Evolutionary conservation across 2,888 invertebrate genomes (phyloP).

Genomic region (Lithophane leautieri): DNA sequence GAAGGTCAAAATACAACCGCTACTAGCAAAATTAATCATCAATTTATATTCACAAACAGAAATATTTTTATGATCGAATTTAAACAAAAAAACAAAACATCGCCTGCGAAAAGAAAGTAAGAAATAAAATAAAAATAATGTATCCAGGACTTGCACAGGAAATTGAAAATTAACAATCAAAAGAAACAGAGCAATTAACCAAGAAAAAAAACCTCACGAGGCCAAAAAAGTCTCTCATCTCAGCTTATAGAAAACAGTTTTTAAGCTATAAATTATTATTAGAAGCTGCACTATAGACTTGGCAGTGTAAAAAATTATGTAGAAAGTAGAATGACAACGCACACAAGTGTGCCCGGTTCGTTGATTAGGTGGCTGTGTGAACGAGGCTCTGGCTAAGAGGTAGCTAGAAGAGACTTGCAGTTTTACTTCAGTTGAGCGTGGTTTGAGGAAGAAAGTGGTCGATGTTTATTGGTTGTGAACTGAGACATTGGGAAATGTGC

Average conservation of each 20-base stretch:
- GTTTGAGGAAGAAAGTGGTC: background rate
- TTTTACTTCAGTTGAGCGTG: background rate
- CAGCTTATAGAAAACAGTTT: conserved; percentile 16
- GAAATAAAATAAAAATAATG: background rate
- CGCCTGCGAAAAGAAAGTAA: background rate
- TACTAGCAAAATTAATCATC: conserved; percentile 42
- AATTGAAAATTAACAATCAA: background rate
- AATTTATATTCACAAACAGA: conserved; percentile 24
- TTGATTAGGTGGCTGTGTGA: conserved; percentile 78
- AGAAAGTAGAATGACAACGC: conserved; percentile 88
- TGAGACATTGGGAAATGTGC: background rate
- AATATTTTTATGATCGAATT: conserved; percentile 4
- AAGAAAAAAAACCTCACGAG: background rate
- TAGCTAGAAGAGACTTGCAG: conserved; percentile 41
- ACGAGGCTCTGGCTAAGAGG: conserved; percentile 45
- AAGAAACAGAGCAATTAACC: background rate
- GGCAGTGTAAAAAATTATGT: conserved; percentile 84
- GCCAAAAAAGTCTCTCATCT: background rate
- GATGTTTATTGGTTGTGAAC: background rate
- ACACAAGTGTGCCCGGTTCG: conserved; percentile 73
- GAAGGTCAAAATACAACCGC: conserved; percentile 43
- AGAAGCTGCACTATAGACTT: conserved; percentile 70
- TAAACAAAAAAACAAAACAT: conserved; percentile 1
- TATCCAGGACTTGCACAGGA: background rate
- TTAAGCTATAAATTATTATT: conserved; percentile 45